Evolutionary conservation across 1,140 invertebrate species (phyloP).

Genomic region (Anthonomus grandis): DNA sequence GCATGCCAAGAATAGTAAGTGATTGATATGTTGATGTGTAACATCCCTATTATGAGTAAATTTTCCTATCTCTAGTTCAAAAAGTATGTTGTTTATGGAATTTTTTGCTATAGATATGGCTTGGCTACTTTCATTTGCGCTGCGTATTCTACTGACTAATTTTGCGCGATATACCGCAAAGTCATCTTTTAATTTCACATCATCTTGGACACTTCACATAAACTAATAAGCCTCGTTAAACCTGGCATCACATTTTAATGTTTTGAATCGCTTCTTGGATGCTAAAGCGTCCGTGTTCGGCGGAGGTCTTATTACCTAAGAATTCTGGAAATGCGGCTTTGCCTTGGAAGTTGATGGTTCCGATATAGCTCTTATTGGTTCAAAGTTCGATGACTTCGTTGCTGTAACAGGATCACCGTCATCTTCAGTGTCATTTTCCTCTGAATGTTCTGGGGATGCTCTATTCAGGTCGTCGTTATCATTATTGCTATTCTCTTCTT

Average conservation of each 20-base stretch:
- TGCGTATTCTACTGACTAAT: conserved; percentile 10
- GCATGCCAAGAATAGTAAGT: not conserved
- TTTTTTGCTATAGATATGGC: conserved; percentile 16
- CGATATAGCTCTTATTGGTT: conserved; percentile 15
- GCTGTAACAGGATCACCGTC: conserved; percentile 6
- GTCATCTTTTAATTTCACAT: conserved; percentile 13
- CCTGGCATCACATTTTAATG: conserved; percentile 2
- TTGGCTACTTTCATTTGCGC: conserved; percentile 10
- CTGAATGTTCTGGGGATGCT: not conserved
- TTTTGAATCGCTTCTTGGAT: conserved; percentile 9
- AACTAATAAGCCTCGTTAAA: conserved; percentile 14
- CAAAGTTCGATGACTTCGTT: conserved; percentile 13
- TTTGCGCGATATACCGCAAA: conserved; percentile 17
- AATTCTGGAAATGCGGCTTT: conserved; percentile 9
- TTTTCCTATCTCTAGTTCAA: no score
- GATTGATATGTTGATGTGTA: not conserved
- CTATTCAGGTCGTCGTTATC: conserved; percentile 9
- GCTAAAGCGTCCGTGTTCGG: conserved; percentile 3
- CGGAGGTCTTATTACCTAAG: conserved; percentile 4
- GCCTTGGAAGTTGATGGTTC: conserved; percentile 10
- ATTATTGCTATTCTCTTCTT: conserved; percentile 10
- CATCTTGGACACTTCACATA: conserved; percentile 14
- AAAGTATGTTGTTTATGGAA: no score
- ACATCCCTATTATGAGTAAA: not conserved
- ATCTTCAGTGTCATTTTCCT: conserved; percentile 6